Base-by-base conservation (phyloP, 2,113 vertebrate species). In the Mola mola region DNA sequence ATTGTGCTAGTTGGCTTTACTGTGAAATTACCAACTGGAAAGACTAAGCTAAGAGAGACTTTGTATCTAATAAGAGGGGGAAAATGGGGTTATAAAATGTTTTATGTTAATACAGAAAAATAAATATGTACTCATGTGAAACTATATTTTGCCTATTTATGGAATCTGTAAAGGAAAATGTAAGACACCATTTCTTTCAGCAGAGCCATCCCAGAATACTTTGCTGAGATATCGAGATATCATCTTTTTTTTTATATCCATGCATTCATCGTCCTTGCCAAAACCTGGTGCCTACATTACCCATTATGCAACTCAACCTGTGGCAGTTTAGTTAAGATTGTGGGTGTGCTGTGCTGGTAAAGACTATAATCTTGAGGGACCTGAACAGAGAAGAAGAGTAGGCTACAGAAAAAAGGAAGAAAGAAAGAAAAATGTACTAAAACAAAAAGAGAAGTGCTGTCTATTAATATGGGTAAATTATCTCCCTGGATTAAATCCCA, bases 1-100 rank as follows among this genome's bases (percentile, higher is more conserved):
- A 47, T 55, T 40, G 56, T 43, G 62, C 48, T 57, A 41, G 42
- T 65, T 63, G 72, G 72, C 61, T 83, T 83, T 70, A 57, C 66
- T 29, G 24, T 36, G 53, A 80, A 78, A 74, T 74, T 47, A 64
- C 37, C 3, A 55, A 53, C 19, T 29, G 62, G 31, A 57, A 61
- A 70, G 53, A 51, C 4, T 5, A 10, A 40, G 42, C 60, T 67
- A 41, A 63, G 47, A 57, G 22, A 72, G 52, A 61, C 40, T 67
- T 78, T 66, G 6, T 20, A 52, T 76, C 41, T 49, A 60, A 72
- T 71, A 21, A 24, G 40, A 78, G 58, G 16, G 19, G 19, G 38
- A 47, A 40, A 56, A 9, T 13, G 15, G 21, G 46, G 8, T 36
- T 13, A 56, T 42, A 64, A 19, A 17, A 16, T 22, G 49, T 48